Evolutionary conservation across 2,797 vertebrate genomes (phyloP).

Genomic region (Erpetoichthys calabaricus): DNA sequence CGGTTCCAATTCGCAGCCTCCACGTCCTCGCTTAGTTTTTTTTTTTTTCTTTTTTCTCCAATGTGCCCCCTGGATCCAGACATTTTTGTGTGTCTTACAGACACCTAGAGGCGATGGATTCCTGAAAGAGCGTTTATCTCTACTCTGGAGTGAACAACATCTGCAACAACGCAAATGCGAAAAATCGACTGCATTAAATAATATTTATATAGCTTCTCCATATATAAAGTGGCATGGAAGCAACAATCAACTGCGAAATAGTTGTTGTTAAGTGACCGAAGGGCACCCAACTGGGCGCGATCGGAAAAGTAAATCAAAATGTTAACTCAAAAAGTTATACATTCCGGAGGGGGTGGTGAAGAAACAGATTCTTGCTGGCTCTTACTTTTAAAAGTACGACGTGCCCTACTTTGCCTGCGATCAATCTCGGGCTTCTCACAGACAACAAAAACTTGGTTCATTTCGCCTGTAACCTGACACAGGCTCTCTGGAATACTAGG

Average conservation of each 20-base stretch:
- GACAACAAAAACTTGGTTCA: conserved; percentile 46
- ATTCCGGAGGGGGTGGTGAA: too few relatives aligned
- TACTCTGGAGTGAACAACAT: conserved; percentile 29
- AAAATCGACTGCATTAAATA: conserved; percentile 2
- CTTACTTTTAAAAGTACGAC: background rate
- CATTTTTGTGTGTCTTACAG: conserved; percentile 6
- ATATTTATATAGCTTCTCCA: too few relatives aligned
- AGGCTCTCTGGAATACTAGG: conserved; percentile 66
- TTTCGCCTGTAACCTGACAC: conserved; percentile 25
- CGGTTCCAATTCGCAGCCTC: too few relatives aligned
- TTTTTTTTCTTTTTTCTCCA: conserved; percentile 39
- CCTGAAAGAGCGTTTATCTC: conserved; percentile 16
- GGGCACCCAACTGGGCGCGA: too few relatives aligned
- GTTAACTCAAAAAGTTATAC: too few relatives aligned
- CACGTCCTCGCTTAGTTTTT: too few relatives aligned
- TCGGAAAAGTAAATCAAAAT: too few relatives aligned
- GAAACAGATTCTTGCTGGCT: too few relatives aligned
- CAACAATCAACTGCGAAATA: too few relatives aligned
- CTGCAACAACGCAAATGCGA: conserved; percentile 15
- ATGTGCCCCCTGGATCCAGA: conserved; percentile 45
- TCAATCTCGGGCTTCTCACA: conserved; percentile 28
- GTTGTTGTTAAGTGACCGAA: too few relatives aligned
- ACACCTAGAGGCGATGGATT: conserved; percentile 20
- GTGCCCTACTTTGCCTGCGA: background rate
- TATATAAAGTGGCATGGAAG: too few relatives aligned